Base-by-base conservation (phyloP, 2,888 invertebrate genomes). In the Hirtodrosophila duncani region DNA sequence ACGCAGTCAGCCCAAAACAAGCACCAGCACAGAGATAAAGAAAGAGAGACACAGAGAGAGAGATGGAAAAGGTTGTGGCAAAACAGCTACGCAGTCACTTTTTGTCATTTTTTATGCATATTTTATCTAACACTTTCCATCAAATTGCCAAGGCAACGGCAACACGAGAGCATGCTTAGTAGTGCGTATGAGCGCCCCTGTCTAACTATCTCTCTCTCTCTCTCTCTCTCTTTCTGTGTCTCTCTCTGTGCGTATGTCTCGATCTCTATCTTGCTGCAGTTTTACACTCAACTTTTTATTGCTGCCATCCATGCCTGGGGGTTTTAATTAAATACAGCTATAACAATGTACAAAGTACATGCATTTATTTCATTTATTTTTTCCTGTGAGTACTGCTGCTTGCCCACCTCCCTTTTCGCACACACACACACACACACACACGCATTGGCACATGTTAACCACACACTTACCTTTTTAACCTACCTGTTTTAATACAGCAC, bases 341-440 rank as follows among this genome's bases (percentile, higher is more conserved):
- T n/a, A n/a, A n/a, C n/a, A n/a, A n/a, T n/a, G n/a, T n/a, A 68
- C 61, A 68, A 68, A 71, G 77, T 71, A 51, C 60, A 67, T 63
- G 67, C 71, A 69, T 71, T 75, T 63, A 63, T 71, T 60, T 63
- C 60, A 14, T 23, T 24, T 9, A 10, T 3, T 11, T 24, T 17
- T 8, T 30, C n/a, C 34, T n/a, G 3, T 29, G 21, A 37, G 18
- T 50, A 37, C 23, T 30, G 36, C 1, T 8, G 5, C 11, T 11
- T 8, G 3, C 5, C 10, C 20, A 11, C 34, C 9, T 21, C 13
- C 13, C 11, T 10, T 20, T 18, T 18, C 11, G 24, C 41, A 18
- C 41, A 41, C 36, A 44, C 36, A 36, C 18, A 24, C 26, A 43
- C 34, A 36, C 26, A 30, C 11, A 18, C 30, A 41, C n/a, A n/a